Conservation (phyloP, 2,113 vertebrate species). For the Tachysurus fulvidraco region DNA sequence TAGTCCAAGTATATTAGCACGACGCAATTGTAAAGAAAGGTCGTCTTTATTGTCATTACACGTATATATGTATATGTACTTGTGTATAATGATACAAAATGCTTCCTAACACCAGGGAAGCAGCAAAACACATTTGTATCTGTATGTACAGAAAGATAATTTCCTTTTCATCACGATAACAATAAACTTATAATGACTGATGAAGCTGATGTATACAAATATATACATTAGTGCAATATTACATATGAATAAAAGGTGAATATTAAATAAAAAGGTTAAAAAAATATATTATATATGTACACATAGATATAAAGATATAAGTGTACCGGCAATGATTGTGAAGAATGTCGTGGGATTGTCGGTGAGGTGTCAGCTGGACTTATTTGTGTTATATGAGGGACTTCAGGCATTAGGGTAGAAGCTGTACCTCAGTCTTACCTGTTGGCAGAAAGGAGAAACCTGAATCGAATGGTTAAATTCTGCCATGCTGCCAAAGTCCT, state of each 20-base stretch:
- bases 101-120: not conserved
- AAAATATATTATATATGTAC: not conserved
- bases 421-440: not conserved
- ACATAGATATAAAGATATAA: not conserved
- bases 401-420: not conserved
- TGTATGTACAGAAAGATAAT: not conserved
- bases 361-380: not conserved
- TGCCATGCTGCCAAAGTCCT: not conserved
- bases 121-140: not conserved
- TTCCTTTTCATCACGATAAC: not conserved
- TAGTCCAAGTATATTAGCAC: conserved; percentile 9
- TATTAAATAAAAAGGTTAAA: not conserved
- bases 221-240: not conserved
- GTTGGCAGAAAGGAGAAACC: not conserved
- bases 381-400: not conserved
- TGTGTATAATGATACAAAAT: not conserved
- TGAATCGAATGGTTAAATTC: not conserved
- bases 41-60: not conserved
- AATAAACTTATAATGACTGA: not conserved
- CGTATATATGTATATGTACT: not conserved
- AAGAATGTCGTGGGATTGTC: not conserved
- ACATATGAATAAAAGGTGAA: not conserved
- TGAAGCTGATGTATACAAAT: not conserved
- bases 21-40: not conserved
- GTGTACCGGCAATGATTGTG: not conserved